A percentile compares a stretch with the other conserved stretches of the same genome.
Evolutionary conservation across 2,888 invertebrate species (phyloP).

Genomic region (Uloborus plumipes): DNA sequence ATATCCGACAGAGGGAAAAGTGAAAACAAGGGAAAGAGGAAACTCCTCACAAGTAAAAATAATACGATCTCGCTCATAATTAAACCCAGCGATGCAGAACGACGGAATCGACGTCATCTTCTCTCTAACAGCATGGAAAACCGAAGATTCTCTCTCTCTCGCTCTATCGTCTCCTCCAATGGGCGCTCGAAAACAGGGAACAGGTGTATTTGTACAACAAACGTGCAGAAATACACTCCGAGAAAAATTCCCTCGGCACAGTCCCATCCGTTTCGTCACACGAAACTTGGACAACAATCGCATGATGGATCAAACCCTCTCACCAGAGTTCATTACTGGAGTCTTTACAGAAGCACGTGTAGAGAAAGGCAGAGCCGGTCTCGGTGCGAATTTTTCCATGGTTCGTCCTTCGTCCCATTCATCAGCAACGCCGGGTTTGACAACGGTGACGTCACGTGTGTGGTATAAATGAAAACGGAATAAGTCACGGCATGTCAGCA

Average conservation of each 20-base stretch:
- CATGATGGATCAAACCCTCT: too few relatives aligned
- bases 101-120: slow-evolving; percentile 35
- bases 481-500: too few relatives aligned
- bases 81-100: slow-evolving; percentile 43
- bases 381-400: background rate
- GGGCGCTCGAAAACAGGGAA: slow-evolving; percentile 10
- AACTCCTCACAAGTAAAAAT: slow-evolving; percentile 10
- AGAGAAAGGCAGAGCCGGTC: too few relatives aligned
- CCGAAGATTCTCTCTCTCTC: slow-evolving; percentile 11
- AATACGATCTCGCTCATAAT: slow-evolving; percentile 9
- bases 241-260: slow-evolving; percentile 5
- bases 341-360: too few relatives aligned
- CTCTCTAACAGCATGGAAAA: slow-evolving; percentile 9
- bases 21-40: too few relatives aligned
- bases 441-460: background rate
- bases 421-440: background rate
- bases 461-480: background rate
- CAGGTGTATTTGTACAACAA: slow-evolving; percentile 46
- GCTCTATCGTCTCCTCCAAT: slow-evolving; percentile 23
- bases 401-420: background rate
- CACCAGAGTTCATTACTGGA: too few relatives aligned
- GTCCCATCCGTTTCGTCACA: too few relatives aligned
- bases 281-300: too few relatives aligned
- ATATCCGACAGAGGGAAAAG: too few relatives aligned
- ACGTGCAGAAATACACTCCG: slow-evolving; percentile 34